phyloP scores from a whole-genome alignment of 2,113 vertebrate species.

The Lampris incognitus region DNA sequence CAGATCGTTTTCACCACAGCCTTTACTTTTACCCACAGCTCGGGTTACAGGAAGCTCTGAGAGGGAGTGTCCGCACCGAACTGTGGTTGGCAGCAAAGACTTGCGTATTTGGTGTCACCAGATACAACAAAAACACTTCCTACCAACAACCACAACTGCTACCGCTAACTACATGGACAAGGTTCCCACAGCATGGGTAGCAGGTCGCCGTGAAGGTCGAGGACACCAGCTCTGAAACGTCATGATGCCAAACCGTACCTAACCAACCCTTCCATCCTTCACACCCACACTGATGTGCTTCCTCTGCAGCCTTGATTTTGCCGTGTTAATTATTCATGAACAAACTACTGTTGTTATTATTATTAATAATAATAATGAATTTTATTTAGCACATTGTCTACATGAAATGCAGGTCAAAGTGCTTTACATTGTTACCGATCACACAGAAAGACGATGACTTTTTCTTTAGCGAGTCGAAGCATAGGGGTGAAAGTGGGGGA shows the following conservation, averaged over 20 bases:
- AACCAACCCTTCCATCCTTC: constrained; percentile 3
- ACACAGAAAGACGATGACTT: background rate
- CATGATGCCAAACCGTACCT: too few relatives aligned
- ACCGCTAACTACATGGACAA: constrained; percentile 48
- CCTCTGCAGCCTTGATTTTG: constrained; percentile 24
- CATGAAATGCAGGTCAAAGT: too few relatives aligned
- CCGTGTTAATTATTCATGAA: constrained; percentile 18
- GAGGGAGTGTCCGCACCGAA: constrained; percentile 57
- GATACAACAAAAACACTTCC: constrained; percentile 57
- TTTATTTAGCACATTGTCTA: too few relatives aligned
- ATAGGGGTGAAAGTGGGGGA: background rate
- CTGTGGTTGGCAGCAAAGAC: constrained; percentile 56
- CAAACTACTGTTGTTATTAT: background rate
- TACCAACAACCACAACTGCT: constrained; percentile 59
- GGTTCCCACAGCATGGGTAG: constrained; percentile 26
- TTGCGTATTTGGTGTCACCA: constrained; percentile 65
- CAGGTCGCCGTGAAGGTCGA: constrained; percentile 30
- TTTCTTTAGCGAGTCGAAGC: background rate
- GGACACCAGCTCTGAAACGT: constrained; percentile 16
- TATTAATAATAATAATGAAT: too few relatives aligned
- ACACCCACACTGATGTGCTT: constrained; percentile 6
- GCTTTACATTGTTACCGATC: background rate
- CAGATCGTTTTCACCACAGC: constrained; percentile 50
- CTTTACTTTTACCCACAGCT: constrained; percentile 46
- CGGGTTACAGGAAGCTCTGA: constrained; percentile 73